Percentiles rank a stretch among this genome's conserved stretches.
Evolutionary conservation across 2,113 vertebrate genomes (phyloP).

Genomic region (Dendrocopos noguchii): DNA sequence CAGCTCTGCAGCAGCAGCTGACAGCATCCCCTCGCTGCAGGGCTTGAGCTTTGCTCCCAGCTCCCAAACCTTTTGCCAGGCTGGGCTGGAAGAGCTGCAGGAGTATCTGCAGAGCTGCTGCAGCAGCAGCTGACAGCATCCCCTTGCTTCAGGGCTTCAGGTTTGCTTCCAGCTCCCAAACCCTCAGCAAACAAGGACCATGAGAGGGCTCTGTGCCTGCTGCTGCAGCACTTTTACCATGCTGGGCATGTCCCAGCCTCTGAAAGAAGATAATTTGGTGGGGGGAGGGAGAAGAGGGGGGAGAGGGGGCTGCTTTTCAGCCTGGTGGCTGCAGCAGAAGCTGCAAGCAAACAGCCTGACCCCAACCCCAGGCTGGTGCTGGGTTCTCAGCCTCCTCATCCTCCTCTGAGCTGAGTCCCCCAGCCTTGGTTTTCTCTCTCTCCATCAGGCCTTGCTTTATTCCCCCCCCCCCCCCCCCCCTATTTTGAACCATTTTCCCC

Average conservation of each 20-base stretch:
- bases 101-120: no score
- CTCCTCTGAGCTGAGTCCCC: background rate
- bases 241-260: background rate
- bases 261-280: background rate
- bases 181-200: no score
- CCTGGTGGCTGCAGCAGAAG: background rate
- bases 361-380: background rate
- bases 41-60: no score
- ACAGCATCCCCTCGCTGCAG: no score
- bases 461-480: rapidly evolving
- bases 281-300: background rate
- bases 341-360: background rate
- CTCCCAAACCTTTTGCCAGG: background rate
- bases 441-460: background rate
- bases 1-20: no score
- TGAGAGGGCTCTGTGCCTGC: background rate
- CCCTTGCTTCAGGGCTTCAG: no score
- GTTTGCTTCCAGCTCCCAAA: no score
- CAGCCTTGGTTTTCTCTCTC: background rate
- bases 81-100: background rate
- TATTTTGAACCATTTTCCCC: background rate
- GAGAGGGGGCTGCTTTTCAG: background rate
- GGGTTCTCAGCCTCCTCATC: background rate
- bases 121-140: no score
- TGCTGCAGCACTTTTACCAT: background rate